Percentiles rank a stretch among this genome's conserved stretches.
These are phyloP conservation scores for Dallia pectoralis DNA, from an alignment of 2,797 vertebrate species.

Conservation along the genomic window DNA sequence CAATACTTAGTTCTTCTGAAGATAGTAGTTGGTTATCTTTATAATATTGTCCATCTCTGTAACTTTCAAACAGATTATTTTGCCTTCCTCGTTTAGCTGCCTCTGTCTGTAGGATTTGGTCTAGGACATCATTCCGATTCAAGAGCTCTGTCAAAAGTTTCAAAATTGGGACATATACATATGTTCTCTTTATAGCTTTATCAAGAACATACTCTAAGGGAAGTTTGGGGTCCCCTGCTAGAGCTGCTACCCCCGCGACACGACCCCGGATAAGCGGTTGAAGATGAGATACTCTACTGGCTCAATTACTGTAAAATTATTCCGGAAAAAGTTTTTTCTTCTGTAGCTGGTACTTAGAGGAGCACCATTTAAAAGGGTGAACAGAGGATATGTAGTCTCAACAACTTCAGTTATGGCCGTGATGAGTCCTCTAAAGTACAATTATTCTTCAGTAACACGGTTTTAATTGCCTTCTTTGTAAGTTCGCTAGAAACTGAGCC, in stretches of 20 bases:
- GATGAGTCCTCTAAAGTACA: slow-evolving; percentile 20
- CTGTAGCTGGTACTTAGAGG: slow-evolving; percentile 18
- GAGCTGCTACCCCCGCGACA: too few species aligned
- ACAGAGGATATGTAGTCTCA: neutral
- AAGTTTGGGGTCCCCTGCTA: too few species aligned
- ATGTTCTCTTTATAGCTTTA: slow-evolving; percentile 31
- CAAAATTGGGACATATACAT: slow-evolving; percentile 35
- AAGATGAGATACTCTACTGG: slow-evolving; percentile 34
- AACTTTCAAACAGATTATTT: slow-evolving; percentile 15
- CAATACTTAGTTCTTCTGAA: slow-evolving; percentile 15
- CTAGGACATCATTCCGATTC: slow-evolving; percentile 21
- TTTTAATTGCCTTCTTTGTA: slow-evolving; percentile 17
- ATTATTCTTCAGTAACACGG: slow-evolving; percentile 13
- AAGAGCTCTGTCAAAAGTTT: slow-evolving; percentile 26
- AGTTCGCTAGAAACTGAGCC: slow-evolving; percentile 7
- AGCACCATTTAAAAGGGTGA: slow-evolving; percentile 16
- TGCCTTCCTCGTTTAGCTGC: slow-evolving; percentile 8
- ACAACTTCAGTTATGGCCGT: neutral
- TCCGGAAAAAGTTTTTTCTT: slow-evolving; percentile 19
- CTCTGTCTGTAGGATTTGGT: slow-evolving; percentile 23
- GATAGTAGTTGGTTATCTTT: slow-evolving; percentile 27
- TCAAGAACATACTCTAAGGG: too few species aligned
- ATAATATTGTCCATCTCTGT: slow-evolving; percentile 18
- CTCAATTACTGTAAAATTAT: slow-evolving; percentile 19
- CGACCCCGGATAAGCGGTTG: too few species aligned